A percentile compares a stretch with the other conserved stretches of the same genome.
These are phyloP conservation scores for Acridotheres tristis DNA, from an alignment of 2,797 vertebrate species.

Conservation along the genomic window DNA sequence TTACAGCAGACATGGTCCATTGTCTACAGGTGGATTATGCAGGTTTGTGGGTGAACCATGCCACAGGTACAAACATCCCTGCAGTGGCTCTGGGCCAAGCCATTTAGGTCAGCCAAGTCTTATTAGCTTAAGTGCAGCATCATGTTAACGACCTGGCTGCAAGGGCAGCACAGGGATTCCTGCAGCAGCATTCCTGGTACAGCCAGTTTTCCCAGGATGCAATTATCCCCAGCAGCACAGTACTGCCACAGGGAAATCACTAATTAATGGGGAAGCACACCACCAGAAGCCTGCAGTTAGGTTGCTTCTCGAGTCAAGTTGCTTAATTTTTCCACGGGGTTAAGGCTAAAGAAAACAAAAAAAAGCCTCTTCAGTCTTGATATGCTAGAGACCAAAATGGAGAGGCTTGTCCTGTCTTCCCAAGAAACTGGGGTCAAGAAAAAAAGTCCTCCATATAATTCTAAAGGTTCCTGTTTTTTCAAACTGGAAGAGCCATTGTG, in stretches of 20 bases:
- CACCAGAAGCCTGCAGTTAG: not conserved
- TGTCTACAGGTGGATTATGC: not conserved
- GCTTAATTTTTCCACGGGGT: not conserved
- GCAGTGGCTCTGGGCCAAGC: not conserved
- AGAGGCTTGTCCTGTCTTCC: not conserved
- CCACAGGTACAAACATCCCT: not conserved
- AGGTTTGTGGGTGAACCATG: not conserved
- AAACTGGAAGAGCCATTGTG: not conserved
- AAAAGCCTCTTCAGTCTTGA: not conserved
- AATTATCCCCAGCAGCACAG: not conserved
- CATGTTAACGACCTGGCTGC: not conserved
- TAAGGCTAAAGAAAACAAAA: not conserved
- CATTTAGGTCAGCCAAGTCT: not conserved
- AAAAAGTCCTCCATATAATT: not conserved
- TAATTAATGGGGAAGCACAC: not conserved
- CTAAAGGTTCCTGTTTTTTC: not conserved
- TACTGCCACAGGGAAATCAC: not conserved
- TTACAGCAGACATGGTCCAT: not conserved
- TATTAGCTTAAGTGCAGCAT: not conserved
- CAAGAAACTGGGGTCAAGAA: not conserved
- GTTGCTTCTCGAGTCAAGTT: rapidly evolving
- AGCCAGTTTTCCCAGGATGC: constrained; percentile 13
- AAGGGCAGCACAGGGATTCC: not conserved
- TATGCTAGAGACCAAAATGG: not conserved
- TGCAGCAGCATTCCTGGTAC: not conserved